A percentile compares a stretch with the other conserved stretches of the same genome.
Conservation (phyloP, 1,140 invertebrate species). For the Dreissena rostriformis region DNA sequence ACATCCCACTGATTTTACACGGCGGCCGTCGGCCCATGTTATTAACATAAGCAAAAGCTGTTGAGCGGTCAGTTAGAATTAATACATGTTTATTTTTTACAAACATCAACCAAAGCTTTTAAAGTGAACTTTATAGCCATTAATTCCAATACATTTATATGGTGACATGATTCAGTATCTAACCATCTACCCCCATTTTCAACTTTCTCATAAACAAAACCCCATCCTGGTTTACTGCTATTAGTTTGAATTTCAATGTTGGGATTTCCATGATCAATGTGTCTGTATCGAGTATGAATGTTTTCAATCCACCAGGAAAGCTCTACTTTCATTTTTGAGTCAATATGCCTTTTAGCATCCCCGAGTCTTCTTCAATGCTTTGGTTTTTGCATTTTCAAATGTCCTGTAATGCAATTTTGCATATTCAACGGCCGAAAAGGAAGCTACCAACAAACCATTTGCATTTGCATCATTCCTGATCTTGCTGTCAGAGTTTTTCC, state of each 20-base stretch:
- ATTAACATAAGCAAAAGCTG: conserved; percentile 44
- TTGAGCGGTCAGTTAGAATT: conserved; percentile 39
- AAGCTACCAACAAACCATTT: conserved; percentile 8
- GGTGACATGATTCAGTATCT: conserved; percentile 9
- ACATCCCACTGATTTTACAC: conserved; percentile 13
- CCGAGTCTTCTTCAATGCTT: neutral
- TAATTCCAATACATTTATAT: conserved; percentile 54
- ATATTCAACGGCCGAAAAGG: conserved; percentile 41
- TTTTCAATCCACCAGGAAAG: conserved; percentile 25
- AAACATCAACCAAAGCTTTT: neutral
- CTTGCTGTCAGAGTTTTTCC: neutral
- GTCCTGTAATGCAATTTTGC: conserved; percentile 15
- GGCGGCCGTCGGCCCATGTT: conserved; percentile 60
- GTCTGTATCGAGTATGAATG: neutral
- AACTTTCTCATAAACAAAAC: neutral
- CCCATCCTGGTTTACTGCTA: neutral
- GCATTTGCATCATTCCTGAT: conserved; percentile 24
- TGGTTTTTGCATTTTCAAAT: conserved; percentile 8
- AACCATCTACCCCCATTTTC: conserved; percentile 41
- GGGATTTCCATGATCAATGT: neutral
- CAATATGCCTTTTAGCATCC: conserved; percentile 15
- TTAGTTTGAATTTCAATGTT: conserved; percentile 16
- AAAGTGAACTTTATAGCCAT: conserved; percentile 29
- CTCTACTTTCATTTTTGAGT: neutral
- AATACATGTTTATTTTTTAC: conserved; percentile 47